A percentile compares a stretch with the other conserved stretches of the same genome.
Conservation (phyloP, 2,888 invertebrate species). For the Macrosiphum euphorbiae region DNA sequence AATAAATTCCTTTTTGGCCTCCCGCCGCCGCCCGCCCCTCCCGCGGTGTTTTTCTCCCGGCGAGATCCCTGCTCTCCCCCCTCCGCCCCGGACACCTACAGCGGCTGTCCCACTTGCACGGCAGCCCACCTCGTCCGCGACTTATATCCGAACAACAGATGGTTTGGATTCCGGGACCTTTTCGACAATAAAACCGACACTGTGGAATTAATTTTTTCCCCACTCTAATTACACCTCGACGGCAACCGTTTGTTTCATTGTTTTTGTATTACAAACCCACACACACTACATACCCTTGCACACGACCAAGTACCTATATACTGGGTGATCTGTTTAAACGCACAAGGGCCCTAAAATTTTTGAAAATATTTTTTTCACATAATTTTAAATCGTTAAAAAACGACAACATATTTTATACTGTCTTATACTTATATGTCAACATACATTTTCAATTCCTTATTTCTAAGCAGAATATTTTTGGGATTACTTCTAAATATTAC, state of each 20-base stretch:
- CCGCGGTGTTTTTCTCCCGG: background rate
- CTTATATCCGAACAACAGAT: constrained; percentile 61
- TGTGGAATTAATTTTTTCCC: constrained; percentile 60
- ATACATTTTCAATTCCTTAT: background rate
- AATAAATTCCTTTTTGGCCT: constrained; percentile 56
- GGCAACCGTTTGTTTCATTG: constrained; percentile 51
- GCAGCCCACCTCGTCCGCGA: constrained; percentile 1
- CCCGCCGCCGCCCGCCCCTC: background rate
- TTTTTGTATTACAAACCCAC: constrained; percentile 1
- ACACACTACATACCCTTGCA: background rate
- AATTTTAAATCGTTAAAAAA: background rate
- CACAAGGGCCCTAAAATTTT: background rate
- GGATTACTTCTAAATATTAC: background rate
- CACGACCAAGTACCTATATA: no score
- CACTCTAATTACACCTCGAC: constrained; percentile 53
- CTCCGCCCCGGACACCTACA: background rate
- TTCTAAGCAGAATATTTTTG: background rate
- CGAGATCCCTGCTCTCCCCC: background rate
- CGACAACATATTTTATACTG: background rate
- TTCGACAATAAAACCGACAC: constrained; percentile 59
- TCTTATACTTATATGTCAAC: background rate
- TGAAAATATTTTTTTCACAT: background rate
- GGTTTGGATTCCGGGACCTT: constrained; percentile 51
- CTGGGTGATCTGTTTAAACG: background rate
- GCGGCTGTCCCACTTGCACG: background rate